Evolutionary conservation across 2,888 invertebrate genomes (phyloP), one percentile per base, ranked within the genome.

Genomic region (Oxyteleia sp.): DNA sequence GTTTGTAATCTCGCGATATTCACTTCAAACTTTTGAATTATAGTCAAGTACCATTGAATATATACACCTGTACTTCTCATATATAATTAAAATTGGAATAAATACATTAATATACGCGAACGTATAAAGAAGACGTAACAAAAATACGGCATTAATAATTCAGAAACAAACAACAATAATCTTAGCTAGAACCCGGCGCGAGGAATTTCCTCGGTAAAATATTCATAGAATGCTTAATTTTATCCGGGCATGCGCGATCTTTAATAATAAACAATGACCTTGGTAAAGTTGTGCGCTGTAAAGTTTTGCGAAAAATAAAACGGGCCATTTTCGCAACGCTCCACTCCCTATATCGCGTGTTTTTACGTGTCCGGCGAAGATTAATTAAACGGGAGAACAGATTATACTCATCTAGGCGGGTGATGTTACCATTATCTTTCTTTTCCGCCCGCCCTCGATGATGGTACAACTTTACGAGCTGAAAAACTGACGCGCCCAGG

Each of bases 341-440:
- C 49, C 38, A 59, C 68, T 74, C 69, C 32, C 64, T 82, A 63
- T 82, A 83, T 79, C 84, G 66, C 64, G 41, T 51, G 79, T 87
- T 89, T 89, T 88, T 88, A 86, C 78, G 82, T 66, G 74, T 71
- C 78, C 74, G 23, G 78, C 82, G 85, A 87, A 90, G 90, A 92
- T 92, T 92, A 92, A 92, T 92, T 92, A 92, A 91, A 92, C 88
- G 87, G 84, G 84, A 82, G 87, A 88, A 90, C 89, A 89, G 90
- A 91, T 92, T 90, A 91, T 89, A 89, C 85, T 84, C 88, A 86
- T 87, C 86, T 87, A 45, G 82, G 86, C 57, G 61, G 82, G 84
- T 83, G 79, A 83, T 75, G 78, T 82, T 53, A 53, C 78, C 84
- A 74, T 84, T 76, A 79, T 75, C 68, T 79, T 74, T 69, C 75